Percentiles rank a stretch among this genome's conserved stretches.
phyloP scores from a whole-genome alignment of 2,797 vertebrate genomes.

The Falco cherrug region DNA sequence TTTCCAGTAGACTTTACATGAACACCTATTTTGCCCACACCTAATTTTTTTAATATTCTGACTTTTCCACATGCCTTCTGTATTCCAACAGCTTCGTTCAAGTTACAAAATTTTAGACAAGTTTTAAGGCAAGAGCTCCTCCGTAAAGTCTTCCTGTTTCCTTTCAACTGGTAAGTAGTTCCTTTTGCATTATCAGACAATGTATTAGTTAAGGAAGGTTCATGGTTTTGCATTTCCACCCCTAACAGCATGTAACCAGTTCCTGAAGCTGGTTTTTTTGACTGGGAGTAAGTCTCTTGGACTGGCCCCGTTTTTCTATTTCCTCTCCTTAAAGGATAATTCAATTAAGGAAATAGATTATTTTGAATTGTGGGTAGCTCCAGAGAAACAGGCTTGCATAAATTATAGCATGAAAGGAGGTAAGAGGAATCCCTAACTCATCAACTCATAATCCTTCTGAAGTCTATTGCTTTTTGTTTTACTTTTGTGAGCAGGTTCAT shows the following conservation, averaged over 20 bases:
- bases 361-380: background rate
- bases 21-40: background rate
- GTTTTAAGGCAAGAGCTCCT: background rate
- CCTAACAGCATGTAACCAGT: background rate
- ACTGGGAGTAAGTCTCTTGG: background rate
- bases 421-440: background rate
- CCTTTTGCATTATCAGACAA: background rate
- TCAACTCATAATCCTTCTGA: background rate
- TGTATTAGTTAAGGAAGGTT: background rate
- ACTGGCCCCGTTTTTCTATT: background rate
- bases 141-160: background rate
- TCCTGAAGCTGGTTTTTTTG: background rate
- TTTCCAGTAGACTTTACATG: background rate
- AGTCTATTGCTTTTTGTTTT: background rate
- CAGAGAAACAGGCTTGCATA: background rate
- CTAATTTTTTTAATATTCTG: background rate
- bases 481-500: background rate
- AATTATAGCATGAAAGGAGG: background rate
- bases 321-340: background rate
- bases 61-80: background rate
- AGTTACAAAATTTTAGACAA: background rate
- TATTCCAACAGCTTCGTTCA: background rate
- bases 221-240: background rate
- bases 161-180: background rate
- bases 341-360: background rate